Conservation (phyloP, 2,797 vertebrate genomes). For the Pipistrellus pipistrellus region DNA sequence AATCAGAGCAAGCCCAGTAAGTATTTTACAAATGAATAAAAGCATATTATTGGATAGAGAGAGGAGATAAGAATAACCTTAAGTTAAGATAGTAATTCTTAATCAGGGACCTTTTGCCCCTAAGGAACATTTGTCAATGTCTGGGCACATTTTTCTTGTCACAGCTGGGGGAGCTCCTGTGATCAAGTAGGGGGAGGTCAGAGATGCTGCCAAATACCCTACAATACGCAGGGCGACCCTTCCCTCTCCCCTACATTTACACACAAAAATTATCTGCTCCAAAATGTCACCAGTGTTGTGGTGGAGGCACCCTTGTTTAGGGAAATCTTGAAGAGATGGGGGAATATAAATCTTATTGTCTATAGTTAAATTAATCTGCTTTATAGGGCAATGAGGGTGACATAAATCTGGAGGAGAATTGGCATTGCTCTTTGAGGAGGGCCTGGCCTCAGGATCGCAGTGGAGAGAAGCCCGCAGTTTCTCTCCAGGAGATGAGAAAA, state of each 20-base stretch:
- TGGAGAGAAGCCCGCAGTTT: neutral
- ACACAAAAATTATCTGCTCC: neutral
- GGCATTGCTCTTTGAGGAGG: neutral
- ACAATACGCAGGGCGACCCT: rapidly evolving
- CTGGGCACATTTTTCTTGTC: neutral
- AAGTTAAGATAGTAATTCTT: neutral
- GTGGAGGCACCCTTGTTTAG: neutral
- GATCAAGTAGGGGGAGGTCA: neutral
- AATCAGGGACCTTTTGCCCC: neutral
- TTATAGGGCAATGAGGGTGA: rapidly evolving
- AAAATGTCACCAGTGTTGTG: neutral
- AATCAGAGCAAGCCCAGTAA: neutral
- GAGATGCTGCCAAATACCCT: neutral
- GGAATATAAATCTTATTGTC: neutral
- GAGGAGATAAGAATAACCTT: neutral
- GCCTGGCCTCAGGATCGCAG: neutral
- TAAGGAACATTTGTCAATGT: neutral
- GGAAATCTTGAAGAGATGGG: rapidly evolving
- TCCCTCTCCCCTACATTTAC: rapidly evolving
- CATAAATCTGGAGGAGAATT: neutral
- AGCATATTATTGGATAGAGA: neutral
- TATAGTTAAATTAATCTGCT: neutral
- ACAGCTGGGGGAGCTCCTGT: rapidly evolving
- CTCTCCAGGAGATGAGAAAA: neutral
- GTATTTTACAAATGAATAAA: neutral